phyloP scores from a whole-genome alignment of 2,888 invertebrate genomes.

The Acanthosepion lycidas region DNA sequence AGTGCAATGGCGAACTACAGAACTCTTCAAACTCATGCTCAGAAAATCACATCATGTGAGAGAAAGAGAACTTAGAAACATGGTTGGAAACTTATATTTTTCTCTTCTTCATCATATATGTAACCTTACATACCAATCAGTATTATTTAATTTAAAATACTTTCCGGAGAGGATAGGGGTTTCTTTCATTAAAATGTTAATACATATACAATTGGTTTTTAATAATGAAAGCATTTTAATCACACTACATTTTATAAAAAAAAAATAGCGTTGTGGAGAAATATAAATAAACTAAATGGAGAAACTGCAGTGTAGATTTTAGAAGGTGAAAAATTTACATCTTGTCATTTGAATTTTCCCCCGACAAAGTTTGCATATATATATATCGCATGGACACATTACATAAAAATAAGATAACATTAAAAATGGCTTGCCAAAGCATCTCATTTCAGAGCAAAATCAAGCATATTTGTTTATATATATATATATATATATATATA shows the following conservation, averaged over 20 bases:
- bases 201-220: background rate
- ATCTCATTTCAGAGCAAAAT: background rate
- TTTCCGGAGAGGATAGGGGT: conserved; percentile 17
- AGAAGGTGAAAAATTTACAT: background rate
- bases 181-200: background rate
- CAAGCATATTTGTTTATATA: background rate
- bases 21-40: too few relatives aligned
- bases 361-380: background rate
- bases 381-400: background rate
- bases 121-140: background rate
- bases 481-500: too few relatives aligned
- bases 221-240: background rate
- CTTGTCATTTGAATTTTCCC: background rate
- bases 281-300: background rate
- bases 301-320: background rate
- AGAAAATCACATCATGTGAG: background rate
- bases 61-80: background rate
- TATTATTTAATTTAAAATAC: background rate
- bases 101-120: background rate
- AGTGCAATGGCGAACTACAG: background rate
- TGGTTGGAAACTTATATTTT: background rate
- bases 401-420: background rate
- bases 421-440: background rate
- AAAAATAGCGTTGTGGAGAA: too few relatives aligned
- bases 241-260: background rate